Percentiles rank a stretch among this genome's conserved stretches.
Evolutionary conservation across 2,113 vertebrate genomes (phyloP).

Genomic region (Enhydra lutris): DNA sequence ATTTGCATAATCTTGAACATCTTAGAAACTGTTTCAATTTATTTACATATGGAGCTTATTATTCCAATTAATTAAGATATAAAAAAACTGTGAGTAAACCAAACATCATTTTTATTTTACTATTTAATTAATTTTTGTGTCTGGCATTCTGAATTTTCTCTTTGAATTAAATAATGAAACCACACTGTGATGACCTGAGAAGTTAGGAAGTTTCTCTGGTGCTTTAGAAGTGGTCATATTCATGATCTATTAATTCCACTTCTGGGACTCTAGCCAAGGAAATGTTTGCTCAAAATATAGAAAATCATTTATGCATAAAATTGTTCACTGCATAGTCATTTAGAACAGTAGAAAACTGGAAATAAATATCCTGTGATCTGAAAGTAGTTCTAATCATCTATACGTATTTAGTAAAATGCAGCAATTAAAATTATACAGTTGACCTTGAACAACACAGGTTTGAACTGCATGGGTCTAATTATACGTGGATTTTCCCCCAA

Average conservation of each 20-base stretch:
- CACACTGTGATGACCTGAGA: background rate
- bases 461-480: background rate
- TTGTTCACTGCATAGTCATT: constrained; percentile 20
- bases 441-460: background rate
- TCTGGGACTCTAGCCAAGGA: background rate
- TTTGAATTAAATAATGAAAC: background rate
- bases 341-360: background rate
- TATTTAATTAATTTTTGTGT: background rate
- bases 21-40: constrained; percentile 16
- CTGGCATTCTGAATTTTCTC: background rate
- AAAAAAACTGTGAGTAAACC: constrained; percentile 11
- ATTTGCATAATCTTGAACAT: background rate
- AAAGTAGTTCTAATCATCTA: background rate
- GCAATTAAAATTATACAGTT: background rate
- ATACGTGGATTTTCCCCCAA: background rate
- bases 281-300: constrained; percentile 18
- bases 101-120: constrained; percentile 1
- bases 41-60: background rate
- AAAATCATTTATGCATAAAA: background rate
- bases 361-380: background rate
- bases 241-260: background rate
- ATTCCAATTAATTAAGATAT: background rate
- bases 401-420: background rate
- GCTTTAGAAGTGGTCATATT: background rate
- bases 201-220: background rate